Conservation (phyloP, 2,797 vertebrate species). For the Uromys caudimaculatus region DNA sequence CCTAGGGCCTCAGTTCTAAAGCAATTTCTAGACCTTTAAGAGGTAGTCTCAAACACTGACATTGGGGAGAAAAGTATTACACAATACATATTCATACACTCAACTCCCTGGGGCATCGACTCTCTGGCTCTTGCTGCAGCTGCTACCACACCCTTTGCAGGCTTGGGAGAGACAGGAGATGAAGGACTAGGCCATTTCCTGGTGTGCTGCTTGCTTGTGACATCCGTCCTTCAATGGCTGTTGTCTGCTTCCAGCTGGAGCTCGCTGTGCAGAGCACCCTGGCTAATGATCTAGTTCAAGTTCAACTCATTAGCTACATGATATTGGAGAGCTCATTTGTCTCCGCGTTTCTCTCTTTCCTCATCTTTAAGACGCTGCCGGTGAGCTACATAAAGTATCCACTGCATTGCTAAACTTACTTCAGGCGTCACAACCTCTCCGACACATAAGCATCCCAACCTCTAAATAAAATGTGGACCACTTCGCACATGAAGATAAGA, state of each 20-base stretch:
- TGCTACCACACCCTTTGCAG: neutral
- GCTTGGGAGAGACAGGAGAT: neutral
- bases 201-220: neutral
- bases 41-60: constrained; percentile 25
- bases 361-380: neutral
- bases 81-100: neutral
- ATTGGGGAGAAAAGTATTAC: neutral
- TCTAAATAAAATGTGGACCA: neutral
- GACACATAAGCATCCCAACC: neutral
- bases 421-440: neutral
- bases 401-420: neutral
- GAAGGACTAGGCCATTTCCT: neutral
- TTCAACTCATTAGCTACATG: neutral
- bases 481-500: neutral
- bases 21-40: constrained; percentile 51
- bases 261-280: neutral
- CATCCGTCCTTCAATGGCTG: neutral
- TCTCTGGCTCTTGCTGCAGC: neutral
- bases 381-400: neutral
- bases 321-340: neutral
- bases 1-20: constrained; percentile 26
- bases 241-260: neutral
- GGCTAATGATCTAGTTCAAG: neutral
- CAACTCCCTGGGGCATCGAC: neutral
- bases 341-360: neutral